Percentiles rank a stretch among this genome's conserved stretches.
Conservation (phyloP, 1,140 invertebrate species). For the Onthophagus taurus region DNA sequence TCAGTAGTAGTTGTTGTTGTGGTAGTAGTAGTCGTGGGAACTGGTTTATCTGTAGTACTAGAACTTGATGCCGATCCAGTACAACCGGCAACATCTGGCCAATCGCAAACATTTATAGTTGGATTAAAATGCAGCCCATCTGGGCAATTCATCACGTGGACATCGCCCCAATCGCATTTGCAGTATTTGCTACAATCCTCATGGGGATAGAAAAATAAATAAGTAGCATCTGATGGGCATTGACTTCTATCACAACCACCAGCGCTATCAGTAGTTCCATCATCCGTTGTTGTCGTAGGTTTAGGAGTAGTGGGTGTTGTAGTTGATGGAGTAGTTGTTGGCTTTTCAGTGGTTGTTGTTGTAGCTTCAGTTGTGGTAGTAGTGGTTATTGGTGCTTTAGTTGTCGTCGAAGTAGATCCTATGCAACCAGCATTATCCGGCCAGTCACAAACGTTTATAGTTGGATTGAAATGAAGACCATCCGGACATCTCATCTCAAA, state of each 20-base stretch:
- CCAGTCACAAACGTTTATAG: conserved; percentile 34
- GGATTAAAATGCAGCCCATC: conserved; percentile 35
- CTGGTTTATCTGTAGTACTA: no score
- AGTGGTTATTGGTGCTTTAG: neutral
- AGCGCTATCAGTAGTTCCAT: conserved; percentile 2
- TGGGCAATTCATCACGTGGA: conserved; percentile 28
- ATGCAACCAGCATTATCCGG: conserved; percentile 26
- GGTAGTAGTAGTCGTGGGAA: no score
- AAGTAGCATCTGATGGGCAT: neutral
- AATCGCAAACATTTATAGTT: conserved; percentile 33
- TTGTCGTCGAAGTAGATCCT: no score
- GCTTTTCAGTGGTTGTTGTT: neutral
- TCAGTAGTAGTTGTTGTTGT: no score
- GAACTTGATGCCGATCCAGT: no score
- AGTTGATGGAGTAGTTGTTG: neutral
- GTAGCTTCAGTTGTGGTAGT: neutral
- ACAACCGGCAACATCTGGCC: conserved; percentile 27
- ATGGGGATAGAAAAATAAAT: neutral
- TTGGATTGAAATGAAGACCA: conserved; percentile 35
- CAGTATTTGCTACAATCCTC: conserved; percentile 1
- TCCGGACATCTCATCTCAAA: conserved; percentile 28
- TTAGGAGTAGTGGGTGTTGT: neutral
- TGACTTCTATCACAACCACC: neutral
- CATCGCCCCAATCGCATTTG: conserved; percentile 4
- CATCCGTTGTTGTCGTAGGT: neutral